A percentile compares a stretch with the other conserved stretches of the same genome.
Conservation (phyloP, 2,888 invertebrate species). For the Lasioglossum villosulum region DNA sequence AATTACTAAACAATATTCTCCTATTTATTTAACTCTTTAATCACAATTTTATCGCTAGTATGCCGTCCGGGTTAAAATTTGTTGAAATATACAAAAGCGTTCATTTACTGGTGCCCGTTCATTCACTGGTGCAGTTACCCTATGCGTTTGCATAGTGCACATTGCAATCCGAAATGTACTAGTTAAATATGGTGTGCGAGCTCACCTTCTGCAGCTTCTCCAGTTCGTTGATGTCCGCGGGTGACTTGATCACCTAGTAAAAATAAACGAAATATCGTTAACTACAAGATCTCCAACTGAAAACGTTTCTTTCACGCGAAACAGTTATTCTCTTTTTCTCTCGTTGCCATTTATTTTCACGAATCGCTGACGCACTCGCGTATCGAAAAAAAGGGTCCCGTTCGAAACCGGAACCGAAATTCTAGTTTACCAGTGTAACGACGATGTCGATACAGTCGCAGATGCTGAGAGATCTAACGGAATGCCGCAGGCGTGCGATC, state of each 20-base stretch:
- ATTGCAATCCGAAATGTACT: background rate
- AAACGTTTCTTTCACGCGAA: background rate
- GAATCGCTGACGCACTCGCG: background rate
- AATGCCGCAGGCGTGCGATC: background rate
- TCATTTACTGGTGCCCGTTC: too few relatives aligned
- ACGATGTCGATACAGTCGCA: conserved; percentile 4
- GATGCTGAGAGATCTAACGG: background rate
- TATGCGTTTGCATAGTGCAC: background rate
- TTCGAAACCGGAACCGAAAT: background rate
- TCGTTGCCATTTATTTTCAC: background rate
- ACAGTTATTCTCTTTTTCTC: background rate
- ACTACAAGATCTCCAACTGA: background rate
- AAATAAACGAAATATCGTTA: conserved; percentile 26
- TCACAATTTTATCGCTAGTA: too few relatives aligned
- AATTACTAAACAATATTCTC: too few relatives aligned
- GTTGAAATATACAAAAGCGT: too few relatives aligned
- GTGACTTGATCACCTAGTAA: conserved; percentile 62
- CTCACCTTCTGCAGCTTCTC: conserved; percentile 80
- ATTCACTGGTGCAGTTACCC: too few relatives aligned
- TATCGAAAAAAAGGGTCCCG: background rate
- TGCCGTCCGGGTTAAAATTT: too few relatives aligned
- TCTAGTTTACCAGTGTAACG: background rate
- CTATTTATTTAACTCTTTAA: too few relatives aligned
- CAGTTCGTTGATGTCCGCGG: conserved; percentile 71
- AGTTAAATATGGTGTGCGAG: background rate